These are phyloP conservation scores for Popillia japonica DNA, from an alignment of 1,140 invertebrate species.

Conservation along the genomic window DNA sequence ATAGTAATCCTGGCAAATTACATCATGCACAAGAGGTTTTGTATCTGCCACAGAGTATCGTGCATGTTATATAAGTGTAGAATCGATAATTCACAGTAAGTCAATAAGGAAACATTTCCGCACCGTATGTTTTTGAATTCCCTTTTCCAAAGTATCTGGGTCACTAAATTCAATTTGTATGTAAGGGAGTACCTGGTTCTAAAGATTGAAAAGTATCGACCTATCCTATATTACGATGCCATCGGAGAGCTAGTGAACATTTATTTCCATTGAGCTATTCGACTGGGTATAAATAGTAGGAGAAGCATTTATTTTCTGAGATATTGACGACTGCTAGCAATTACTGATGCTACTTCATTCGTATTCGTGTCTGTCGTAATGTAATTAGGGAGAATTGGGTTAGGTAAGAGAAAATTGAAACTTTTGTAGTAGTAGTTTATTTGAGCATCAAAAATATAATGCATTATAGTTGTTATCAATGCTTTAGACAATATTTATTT, in stretches of 20 bases:
- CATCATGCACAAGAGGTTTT: background rate
- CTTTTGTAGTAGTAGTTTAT: no score
- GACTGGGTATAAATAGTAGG: constrained; percentile 4
- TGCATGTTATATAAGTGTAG: background rate
- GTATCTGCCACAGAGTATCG: background rate
- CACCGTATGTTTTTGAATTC: constrained; percentile 19
- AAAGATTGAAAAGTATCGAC: constrained; percentile 33
- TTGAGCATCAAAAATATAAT: no score
- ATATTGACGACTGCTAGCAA: background rate
- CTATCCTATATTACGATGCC: constrained; percentile 14
- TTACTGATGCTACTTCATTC: background rate
- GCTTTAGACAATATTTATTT: no score
- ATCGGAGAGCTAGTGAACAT: constrained; percentile 17
- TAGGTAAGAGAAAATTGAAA: background rate
- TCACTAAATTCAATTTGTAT: constrained; percentile 23
- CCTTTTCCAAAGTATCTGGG: background rate
- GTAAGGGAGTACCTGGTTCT: constrained; percentile 20
- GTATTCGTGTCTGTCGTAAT: background rate
- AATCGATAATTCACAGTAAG: constrained; percentile 25
- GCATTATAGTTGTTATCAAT: no score
- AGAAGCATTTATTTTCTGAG: constrained; percentile 10
- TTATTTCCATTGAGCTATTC: constrained; percentile 21
- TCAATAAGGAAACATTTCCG: background rate
- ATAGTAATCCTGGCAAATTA: background rate
- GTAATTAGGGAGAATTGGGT: background rate